Base-by-base conservation (phyloP, 1,140 invertebrate species). In the Physella acuta region DNA sequence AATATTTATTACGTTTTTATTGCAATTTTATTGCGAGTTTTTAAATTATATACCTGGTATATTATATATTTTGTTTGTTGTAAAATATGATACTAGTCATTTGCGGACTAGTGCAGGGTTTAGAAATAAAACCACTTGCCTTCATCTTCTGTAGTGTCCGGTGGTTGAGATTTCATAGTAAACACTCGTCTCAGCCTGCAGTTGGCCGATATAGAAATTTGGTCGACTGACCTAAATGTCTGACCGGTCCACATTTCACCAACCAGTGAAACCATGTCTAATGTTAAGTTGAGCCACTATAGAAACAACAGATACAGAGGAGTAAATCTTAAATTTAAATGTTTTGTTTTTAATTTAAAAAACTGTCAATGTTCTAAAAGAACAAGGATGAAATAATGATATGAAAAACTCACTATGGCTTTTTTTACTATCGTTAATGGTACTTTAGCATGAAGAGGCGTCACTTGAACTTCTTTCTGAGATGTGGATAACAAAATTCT, bases 241-340 rank as follows among this genome's bases (percentile, higher is more conserved):
- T 84, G 79, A 20, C 78, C 76, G 34, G 72, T 71, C 82, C 83
- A 84, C 3, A 73, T 79, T 16, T 84, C 82, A 11, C 78, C 76
- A 16, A 85, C 79, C 59, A 84, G 53, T 17, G 79, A 81, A 30
- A 79, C 77, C 69, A 85, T 71, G 65, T 84, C 82, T 28, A 83
- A 51, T 71, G 79, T 81, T 49, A 84, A 68, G 70, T 84, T 84
- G 24, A 82, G 28, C 84, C 84, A 85, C 82, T 85, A 73, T 20
- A 75, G 76, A 59, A n/a, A 26, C 56, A n/a, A 59, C 3, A 59
- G 14, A 3, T 4, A 59, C 17, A 31, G 20, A 44, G 39, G 8
- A 55, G 8, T 55, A 20, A 20, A 55, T 55, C 53, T 5, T 14
- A 55, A 55, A 55, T 24, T 8, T 5, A 55, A 55, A 55, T 55